Evolutionary conservation across 2,797 vertebrate genomes (phyloP), one percentile per base, ranked within the genome.

Genomic region (Leucoraja ocellata): DNA sequence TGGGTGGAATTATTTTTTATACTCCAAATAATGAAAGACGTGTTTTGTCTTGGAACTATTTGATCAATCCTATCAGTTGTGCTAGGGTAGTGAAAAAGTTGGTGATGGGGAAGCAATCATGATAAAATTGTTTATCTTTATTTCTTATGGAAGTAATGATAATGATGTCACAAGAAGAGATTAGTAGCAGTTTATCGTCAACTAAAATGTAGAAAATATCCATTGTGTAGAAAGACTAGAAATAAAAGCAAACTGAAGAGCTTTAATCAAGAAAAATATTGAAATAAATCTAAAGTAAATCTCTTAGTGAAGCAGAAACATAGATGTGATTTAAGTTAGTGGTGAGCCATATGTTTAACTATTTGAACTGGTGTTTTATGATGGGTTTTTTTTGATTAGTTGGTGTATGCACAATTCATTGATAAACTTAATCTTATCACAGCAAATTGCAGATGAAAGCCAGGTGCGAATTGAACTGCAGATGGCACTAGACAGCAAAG

Each of bases 401-500:
- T 36, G n/a, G 28, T 65, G 32, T 68, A 1, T 6, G 36, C 21
- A 32, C 68, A 92, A 73, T 73, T 54, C 11, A 46, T 23, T 23
- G 28, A 11, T 76, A 25, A 1, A 76, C 36, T 91, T 92, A 76
- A 92, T 92, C 39, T 92, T 92, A 39, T 71, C 36, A 18, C 94
- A 99, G 99, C 99, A 99, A 99, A 96, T 98, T 94, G 96, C 97
- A 0, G 99, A 99, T 58, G 99, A 99, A 95, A 98, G 98, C 94
- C 98, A 98, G 96, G 97, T 98, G 95, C 97, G 98, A 2, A 97
- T 99, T 21, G 99, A 99, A 95, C 97, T 99, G 93, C 99, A 99
- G 96, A 99, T 99, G 99, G 98, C 98, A 39, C 96, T 99, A 94
- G 99, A 99, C 96, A 99, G 99, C 94, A 99, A 98, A 94, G 99